phyloP scores from a whole-genome alignment of 2,113 vertebrate species.

The Arvicanthis niloticus region DNA sequence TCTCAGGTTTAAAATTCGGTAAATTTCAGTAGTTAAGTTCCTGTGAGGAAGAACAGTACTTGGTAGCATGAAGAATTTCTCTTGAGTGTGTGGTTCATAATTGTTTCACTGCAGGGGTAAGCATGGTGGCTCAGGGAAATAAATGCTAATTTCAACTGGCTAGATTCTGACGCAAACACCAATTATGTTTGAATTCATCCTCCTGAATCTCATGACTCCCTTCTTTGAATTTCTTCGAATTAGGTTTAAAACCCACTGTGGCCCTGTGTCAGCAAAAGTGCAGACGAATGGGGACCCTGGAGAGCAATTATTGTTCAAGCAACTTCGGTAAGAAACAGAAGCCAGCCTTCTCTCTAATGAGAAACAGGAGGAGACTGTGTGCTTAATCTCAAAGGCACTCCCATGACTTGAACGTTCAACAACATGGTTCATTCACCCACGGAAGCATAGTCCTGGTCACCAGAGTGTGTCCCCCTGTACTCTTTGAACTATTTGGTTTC shows the following conservation, averaged over 20 bases:
- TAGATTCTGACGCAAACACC: conserved; percentile 9
- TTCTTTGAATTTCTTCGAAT: conserved; percentile 74
- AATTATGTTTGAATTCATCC: conserved; percentile 42
- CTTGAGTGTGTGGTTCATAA: not conserved
- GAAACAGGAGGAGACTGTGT: conserved; percentile 35
- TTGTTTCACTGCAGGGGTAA: conserved; percentile 30
- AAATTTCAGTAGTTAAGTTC: conserved; percentile 51
- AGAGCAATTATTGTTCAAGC: conserved; percentile 97
- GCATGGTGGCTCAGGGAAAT: not conserved
- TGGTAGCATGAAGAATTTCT: conserved; percentile 18
- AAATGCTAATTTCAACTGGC: not conserved
- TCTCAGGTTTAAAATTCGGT: conserved; percentile 62
- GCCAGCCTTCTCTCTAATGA: conserved; percentile 61
- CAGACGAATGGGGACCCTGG: conserved; percentile 91
- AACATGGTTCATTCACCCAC: not conserved
- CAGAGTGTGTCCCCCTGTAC: not conserved
- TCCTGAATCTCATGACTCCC: conserved; percentile 49
- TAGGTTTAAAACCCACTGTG: conserved; percentile 95
- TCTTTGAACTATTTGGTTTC: not conserved
- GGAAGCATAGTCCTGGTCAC: conserved; percentile 71
- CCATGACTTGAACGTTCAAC: conserved; percentile 37
- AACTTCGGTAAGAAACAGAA: conserved; percentile 94
- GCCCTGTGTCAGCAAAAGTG: conserved; percentile 96
- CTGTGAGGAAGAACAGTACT: not conserved
- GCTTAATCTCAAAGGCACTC: conserved; percentile 68